Conservation (phyloP, 2,888 invertebrate species). For the Chalcosyrphus nemorum region DNA sequence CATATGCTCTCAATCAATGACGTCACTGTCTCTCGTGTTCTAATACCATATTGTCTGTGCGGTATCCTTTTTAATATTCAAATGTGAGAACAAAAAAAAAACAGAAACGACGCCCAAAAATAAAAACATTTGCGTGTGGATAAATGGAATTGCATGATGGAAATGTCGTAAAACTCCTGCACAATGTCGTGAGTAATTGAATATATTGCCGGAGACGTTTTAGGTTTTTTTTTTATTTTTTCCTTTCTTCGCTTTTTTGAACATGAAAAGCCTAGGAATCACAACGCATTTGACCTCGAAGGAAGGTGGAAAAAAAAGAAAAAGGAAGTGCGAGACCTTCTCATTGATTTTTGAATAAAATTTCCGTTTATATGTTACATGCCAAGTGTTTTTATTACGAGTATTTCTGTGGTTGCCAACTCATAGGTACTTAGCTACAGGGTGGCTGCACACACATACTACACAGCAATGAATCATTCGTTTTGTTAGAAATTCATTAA, state of each 20-base stretch:
- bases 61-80: constrained; percentile 21
- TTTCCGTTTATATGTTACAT: constrained; percentile 11
- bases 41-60: background rate
- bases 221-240: background rate
- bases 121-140: constrained; percentile 43
- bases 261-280: constrained; percentile 11
- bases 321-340: background rate
- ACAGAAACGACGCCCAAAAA: no score
- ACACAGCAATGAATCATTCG: constrained; percentile 18
- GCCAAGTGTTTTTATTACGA: constrained; percentile 9
- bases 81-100: constrained; percentile 7
- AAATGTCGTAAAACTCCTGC: constrained; percentile 39
- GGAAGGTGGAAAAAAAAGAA: background rate
- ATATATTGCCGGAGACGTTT: constrained; percentile 28
- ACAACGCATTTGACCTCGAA: constrained; percentile 56
- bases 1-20: background rate
- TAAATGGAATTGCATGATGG: constrained; percentile 41
- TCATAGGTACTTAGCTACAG: background rate
- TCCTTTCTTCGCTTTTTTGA: background rate
- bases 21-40: background rate
- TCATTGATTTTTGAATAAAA: constrained; percentile 55
- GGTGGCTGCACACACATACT: background rate
- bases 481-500: constrained; percentile 31
- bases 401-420: background rate
- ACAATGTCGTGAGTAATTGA: constrained; percentile 53